Evolutionary conservation across 2,888 invertebrate genomes (phyloP), one percentile per base, ranked within the genome.

Genomic region (Nomada flava): DNA sequence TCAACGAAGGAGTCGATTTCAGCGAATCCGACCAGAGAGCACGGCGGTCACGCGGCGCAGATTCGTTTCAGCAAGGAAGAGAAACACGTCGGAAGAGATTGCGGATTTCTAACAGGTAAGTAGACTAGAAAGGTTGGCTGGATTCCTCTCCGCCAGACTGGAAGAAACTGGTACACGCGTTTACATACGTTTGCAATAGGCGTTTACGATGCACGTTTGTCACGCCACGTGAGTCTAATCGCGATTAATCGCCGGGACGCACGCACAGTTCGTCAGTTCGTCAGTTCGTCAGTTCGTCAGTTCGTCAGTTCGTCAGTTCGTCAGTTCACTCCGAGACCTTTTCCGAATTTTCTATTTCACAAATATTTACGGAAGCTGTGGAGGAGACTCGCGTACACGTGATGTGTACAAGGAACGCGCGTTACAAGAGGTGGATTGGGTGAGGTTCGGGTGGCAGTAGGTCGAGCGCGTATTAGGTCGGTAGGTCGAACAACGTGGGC

Each of bases 401-500:
- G 5, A 18, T 18, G 20, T 20, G 7, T 36, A 18, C 5, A 13
- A 11, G 29, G 10, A 47, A 55, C 44, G 7, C 15, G 7, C 10
- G 55, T 13, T 59, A 70, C 18, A n/a, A 60, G 44, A 42, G 20
- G 13, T 53, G 59, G 63, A 63, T 68, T 26, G 36, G 60, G 7
- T 36, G 1, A 36, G 36, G 7, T 36, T 36, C 57, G 65, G 59
- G 57, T 62, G 71, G 71, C 64, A 74, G 82, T 74, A 75, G 63
- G 65, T 72, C 57, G 82, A 73, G 68, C 71, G 76, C 73, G 67
- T 76, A 84, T 76, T 85, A 76, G 81, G 84, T 85, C 83, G 88
- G 83, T 76, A 77, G 82, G 83, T 83, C 82, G 75, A 79, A 72
- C 78, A 79, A 86, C 78, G 83, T 79, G 82, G 69, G 83, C 81